Evolutionary conservation across 2,888 invertebrate species (phyloP), one percentile per base, ranked within the genome.

Genomic region (Idaea aversata): DNA sequence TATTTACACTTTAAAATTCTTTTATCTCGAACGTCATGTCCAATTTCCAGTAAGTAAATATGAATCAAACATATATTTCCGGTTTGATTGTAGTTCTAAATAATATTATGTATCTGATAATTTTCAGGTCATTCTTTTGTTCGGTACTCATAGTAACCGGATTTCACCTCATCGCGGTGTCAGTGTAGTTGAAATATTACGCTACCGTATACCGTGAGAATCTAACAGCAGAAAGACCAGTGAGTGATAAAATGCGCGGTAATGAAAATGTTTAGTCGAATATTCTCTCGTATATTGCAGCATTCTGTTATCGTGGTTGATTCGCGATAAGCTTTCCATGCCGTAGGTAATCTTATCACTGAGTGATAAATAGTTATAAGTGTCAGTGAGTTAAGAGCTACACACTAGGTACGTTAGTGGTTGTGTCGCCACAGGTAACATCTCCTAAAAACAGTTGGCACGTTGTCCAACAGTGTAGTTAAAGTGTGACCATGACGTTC

Each of bases 321-420:
- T 90, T 91, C 87, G 86, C 81, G 91, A 92, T 92, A 93, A 92
- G 90, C 85, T 84, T 73, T 77, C 87, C 84, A 88, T 89, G 87
- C 88, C 85, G 85, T 82, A 77, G 80, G 86, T 88, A 90, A 89
- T 91, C 91, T 93, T 93, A 93, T 93, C 93, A 88, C 83, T 84
- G 84, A 87, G 85, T 90, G 92, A 93, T 93, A 93, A 59, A 88
- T 87, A 88, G 90, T 88, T 90, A 88, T 90, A 91, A 91, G 91
- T 91, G 90, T 91, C 90, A 93, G 92, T 92, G 88, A 93, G 92
- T 85, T 88, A 87, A 88, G 88, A 79, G 87, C 82, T 83, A 79
- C 84, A 82, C 79, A 47, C 47, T 47, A 47, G 80, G 80, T 81
- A 83, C 82, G 88, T 80, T 85, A 85, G 88, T 88, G 81, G 87